These are phyloP conservation scores for Phalacrocorax carbo DNA, from an alignment of 2,113 vertebrate genomes.

Conservation along the genomic window DNA sequence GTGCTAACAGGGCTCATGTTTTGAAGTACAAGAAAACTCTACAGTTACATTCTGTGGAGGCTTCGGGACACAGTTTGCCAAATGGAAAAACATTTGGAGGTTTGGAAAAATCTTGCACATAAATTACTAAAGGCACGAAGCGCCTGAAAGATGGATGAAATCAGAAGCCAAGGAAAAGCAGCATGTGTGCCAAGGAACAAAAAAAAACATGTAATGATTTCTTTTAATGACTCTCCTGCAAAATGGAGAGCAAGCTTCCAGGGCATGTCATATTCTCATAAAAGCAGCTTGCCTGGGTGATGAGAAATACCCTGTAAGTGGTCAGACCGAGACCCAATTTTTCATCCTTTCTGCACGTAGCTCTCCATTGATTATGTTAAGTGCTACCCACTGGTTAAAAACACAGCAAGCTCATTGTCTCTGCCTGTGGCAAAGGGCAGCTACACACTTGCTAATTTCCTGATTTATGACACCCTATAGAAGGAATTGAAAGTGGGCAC, in stretches of 20 bases:
- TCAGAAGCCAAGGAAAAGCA: slow-evolving; percentile 83
- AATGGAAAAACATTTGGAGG: slow-evolving; percentile 87
- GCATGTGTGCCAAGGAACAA: slow-evolving; percentile 71
- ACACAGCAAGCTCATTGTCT: slow-evolving; percentile 75
- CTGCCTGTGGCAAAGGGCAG: slow-evolving; percentile 70
- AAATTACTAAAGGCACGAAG: slow-evolving; percentile 82
- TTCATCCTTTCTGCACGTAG: slow-evolving; percentile 68
- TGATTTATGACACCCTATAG: slow-evolving; percentile 75
- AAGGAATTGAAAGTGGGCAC: slow-evolving; percentile 41
- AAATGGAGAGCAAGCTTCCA: slow-evolving; percentile 69
- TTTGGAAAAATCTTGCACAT: slow-evolving; percentile 86
- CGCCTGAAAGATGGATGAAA: slow-evolving; percentile 81
- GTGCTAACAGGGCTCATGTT: slow-evolving; percentile 69
- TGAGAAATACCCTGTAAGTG: slow-evolving; percentile 69
- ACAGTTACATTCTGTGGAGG: slow-evolving; percentile 76
- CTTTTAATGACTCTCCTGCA: slow-evolving; percentile 75
- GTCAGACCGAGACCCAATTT: slow-evolving; percentile 52
- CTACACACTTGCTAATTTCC: slow-evolving; percentile 76
- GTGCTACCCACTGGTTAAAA: slow-evolving; percentile 67
- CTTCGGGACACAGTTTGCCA: slow-evolving; percentile 77
- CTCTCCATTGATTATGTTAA: slow-evolving; percentile 73
- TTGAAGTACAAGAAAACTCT: slow-evolving; percentile 73
- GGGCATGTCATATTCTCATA: slow-evolving; percentile 64
- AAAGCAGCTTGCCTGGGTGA: slow-evolving; percentile 64
- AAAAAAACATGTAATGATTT: slow-evolving; percentile 75